Evolutionary conservation across 2,888 invertebrate genomes (phyloP).

Genomic region (Palloptera scutellata): DNA sequence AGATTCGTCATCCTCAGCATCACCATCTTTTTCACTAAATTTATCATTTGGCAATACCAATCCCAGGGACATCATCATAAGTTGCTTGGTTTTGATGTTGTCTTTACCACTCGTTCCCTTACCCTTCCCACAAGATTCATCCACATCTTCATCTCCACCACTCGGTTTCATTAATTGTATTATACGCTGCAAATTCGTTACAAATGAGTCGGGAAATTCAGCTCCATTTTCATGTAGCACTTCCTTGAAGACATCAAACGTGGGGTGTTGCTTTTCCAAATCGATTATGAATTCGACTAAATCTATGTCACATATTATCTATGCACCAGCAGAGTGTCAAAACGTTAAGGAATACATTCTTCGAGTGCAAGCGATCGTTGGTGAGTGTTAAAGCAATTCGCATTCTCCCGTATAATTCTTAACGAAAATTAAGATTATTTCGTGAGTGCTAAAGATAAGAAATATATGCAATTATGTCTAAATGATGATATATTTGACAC

Average conservation of each 20-base stretch:
- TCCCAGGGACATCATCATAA: constrained; percentile 80
- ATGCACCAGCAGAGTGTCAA: too few relatives aligned
- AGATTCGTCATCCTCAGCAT: constrained; percentile 20
- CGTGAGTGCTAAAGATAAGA: too few relatives aligned
- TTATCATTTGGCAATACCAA: constrained; percentile 82
- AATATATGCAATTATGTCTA: too few relatives aligned
- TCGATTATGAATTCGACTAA: constrained; percentile 98
- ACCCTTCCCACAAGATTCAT: constrained; percentile 2
- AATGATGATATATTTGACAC: too few relatives aligned
- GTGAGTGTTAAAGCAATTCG: constrained; percentile 69
- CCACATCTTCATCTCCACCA: constrained; percentile 29
- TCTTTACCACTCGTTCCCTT: background rate
- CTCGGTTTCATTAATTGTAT: constrained; percentile 92
- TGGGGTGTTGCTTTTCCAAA: constrained; percentile 85
- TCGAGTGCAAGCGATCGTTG: constrained; percentile 90
- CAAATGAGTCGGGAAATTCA: constrained; percentile 95
- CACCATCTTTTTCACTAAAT: constrained; percentile 40
- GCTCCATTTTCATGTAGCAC: constrained; percentile 91
- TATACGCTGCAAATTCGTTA: constrained; percentile 89
- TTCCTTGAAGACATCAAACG: constrained; percentile 87
- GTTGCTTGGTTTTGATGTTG: constrained; percentile 65
- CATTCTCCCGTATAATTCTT: too few relatives aligned
- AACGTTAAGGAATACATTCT: constrained; percentile 78
- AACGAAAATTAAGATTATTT: too few relatives aligned
- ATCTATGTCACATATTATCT: constrained; percentile 98